Evolutionary conservation across 1,140 invertebrate species (phyloP).

Genomic region (Drosophila saltans): DNA sequence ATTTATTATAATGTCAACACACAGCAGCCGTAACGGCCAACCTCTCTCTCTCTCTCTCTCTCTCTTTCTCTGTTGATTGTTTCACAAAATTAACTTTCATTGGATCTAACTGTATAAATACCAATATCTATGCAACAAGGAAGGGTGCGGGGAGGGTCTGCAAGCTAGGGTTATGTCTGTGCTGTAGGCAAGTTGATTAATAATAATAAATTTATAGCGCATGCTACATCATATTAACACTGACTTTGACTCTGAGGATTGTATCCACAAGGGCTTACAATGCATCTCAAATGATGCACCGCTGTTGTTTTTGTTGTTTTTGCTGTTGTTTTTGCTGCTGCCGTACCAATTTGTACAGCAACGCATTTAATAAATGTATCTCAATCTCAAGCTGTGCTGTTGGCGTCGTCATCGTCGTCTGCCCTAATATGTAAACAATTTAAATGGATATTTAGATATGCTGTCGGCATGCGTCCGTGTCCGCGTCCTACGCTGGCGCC

Average conservation of each 20-base stretch:
- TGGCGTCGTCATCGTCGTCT: slow-evolving; percentile 33
- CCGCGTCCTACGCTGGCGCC: slow-evolving; percentile 36
- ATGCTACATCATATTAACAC: slow-evolving; percentile 73
- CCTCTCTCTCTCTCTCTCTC: neutral
- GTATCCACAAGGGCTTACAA: slow-evolving; percentile 31
- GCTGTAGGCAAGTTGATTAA: slow-evolving; percentile 63
- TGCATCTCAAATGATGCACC: slow-evolving; percentile 51
- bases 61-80: neutral
- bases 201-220: slow-evolving; percentile 55
- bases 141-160: neutral
- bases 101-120: slow-evolving; percentile 1
- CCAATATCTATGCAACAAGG: neutral
- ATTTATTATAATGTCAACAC: slow-evolving; percentile 76
- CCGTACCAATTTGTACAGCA: slow-evolving; percentile 69
- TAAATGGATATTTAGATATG: slow-evolving; percentile 80
- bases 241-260: slow-evolving; percentile 28
- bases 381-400: slow-evolving; percentile 77
- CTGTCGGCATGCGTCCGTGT: slow-evolving; percentile 42
- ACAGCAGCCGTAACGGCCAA: slow-evolving; percentile 25
- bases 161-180: slow-evolving; percentile 19
- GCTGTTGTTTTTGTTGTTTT: slow-evolving; percentile 39
- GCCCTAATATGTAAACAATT: slow-evolving; percentile 74
- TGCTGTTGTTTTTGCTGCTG: slow-evolving; percentile 10
- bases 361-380: slow-evolving; percentile 77
- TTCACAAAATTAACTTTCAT: slow-evolving; percentile 5